Conservation (phyloP, 2,113 vertebrate genomes). For the Erythrolamprus reginae region DNA sequence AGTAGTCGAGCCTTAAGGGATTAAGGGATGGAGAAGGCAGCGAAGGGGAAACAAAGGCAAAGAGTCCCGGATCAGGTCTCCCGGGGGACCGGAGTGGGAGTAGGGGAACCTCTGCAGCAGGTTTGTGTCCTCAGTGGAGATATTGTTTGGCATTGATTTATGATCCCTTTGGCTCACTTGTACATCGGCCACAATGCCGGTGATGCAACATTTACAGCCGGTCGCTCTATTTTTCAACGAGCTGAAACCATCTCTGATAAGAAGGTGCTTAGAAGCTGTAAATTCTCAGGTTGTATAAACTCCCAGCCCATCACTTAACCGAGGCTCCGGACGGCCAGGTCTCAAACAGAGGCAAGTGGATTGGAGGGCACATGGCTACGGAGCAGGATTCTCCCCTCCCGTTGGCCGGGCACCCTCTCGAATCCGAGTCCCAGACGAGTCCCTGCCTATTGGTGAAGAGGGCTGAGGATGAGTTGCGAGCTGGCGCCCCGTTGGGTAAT, state of each 20-base stretch:
- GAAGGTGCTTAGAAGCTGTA: conserved; percentile 26
- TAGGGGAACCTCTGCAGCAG: too few relatives aligned
- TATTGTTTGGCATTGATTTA: not conserved
- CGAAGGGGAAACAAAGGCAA: too few relatives aligned
- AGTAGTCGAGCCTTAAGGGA: too few relatives aligned
- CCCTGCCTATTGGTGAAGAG: not conserved
- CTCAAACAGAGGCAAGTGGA: not conserved
- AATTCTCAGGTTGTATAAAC: conserved; percentile 27
- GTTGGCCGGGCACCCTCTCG: not conserved
- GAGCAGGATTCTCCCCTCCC: not conserved
- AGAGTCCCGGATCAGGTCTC: too few relatives aligned
- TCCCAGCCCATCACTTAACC: conserved; percentile 7
- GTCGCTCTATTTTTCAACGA: conserved; percentile 11
- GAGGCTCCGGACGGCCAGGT: not conserved
- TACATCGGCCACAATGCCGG: not conserved
- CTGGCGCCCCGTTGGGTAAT: not conserved
- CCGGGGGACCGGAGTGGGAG: too few relatives aligned
- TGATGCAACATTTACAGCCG: conserved; percentile 29
- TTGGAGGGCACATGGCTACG: not conserved
- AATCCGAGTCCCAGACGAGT: not conserved
- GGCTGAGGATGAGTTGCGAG: conserved; percentile 1
- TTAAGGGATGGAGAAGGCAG: not conserved
- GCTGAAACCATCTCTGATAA: not conserved
- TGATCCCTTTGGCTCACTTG: not conserved
- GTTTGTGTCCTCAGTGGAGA: not conserved